Base-by-base conservation (phyloP, 1,140 invertebrate genomes). In the Physella acuta region DNA sequence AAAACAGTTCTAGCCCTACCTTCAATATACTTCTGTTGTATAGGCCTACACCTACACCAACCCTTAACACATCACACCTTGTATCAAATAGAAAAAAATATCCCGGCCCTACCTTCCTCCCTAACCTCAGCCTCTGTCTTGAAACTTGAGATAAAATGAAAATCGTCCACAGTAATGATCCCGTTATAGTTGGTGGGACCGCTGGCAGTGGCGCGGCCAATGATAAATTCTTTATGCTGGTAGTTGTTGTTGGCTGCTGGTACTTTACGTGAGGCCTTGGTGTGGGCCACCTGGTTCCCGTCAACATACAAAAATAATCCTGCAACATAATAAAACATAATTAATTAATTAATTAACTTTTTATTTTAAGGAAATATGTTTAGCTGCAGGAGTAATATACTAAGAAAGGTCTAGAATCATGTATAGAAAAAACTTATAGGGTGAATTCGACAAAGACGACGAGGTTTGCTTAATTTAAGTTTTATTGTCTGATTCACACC, bases 81-180 rank as follows among this genome's bases (percentile, higher is more conserved):
- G n/a, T n/a, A n/a, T n/a, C n/a, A n/a, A n/a, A n/a, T n/a, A n/a
- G n/a, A n/a, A n/a, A n/a, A n/a, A n/a, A n/a, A n/a, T n/a, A n/a
- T n/a, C n/a, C n/a, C n/a, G n/a, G n/a, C n/a, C 76, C 60, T 72
- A 82, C 82, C 82, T 37, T 59, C 71, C 72, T 83, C 80, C 49
- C 72, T 74, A 8, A 84, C 70, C 44, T 79, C 70, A 14, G 75
- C 74, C 53, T 73, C 73, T 3, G 67, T 66, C 62, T 77, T 77
- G 24, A 76, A 73, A 24, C 60, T 70, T 3, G 79, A 78, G 77
- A 79, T 79, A 71, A 85, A 85, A 26, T 76, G 68, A 53, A 84
- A 79, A 26, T 84, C 83, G 68, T 85, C 83, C 1, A 85, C 73
- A 4, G 73, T 70, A n/a, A 85, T 76, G 1, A 55, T 70, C n/a